Evolutionary conservation across 2,113 vertebrate species (phyloP), one percentile per base, ranked within the genome.

Genomic region (western clawed frog (Xenopus tropicalis)): DNA sequence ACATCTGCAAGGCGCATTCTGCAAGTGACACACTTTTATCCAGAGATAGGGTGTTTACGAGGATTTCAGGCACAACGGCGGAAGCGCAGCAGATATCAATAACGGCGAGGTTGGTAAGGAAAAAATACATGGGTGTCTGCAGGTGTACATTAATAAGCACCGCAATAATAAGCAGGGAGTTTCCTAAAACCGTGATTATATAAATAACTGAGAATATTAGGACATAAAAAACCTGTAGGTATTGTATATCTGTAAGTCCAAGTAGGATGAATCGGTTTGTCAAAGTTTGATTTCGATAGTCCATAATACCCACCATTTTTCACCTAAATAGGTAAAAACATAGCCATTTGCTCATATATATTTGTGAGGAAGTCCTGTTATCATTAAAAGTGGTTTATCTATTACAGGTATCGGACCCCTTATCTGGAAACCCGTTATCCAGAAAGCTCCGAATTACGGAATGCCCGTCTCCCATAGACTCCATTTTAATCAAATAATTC

Each of bases 111-210:
- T 70, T 48, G 24, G 25, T 46, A 8, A 70, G 14, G 1, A 48
- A 70, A 19, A 70, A 70, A 57, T 70, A 74, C 72, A 74, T 74
- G 12, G 72, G 64, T 1, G 63, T 74, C 20, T 66, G 71, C 20
- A 73, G 52, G 11, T 61, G 37, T 29, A 17, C 7, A 37, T 42
- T 37, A 17, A 63, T 21, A 3, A 21, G 11, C 3, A 63, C 25
- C n/a, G 24, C 23, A 37, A 42, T 19, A 37, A 63, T 63, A n/a
- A 63, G 23, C 3, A 63, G 23, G 3, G 24, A 10, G 5, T 63
- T 63, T 1, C 61, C 25, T 16, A 37, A 37, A 7, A 63, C 25
- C 1, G 61, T 63, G 24, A 63, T 19, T 9, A 63, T 4, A 63
- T 63, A 63, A 10, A 63, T 63, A 24, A 29, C 0, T 19, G 13